phyloP scores from a whole-genome alignment of 2,888 invertebrate species.

The Taphrorychus bicolor region DNA sequence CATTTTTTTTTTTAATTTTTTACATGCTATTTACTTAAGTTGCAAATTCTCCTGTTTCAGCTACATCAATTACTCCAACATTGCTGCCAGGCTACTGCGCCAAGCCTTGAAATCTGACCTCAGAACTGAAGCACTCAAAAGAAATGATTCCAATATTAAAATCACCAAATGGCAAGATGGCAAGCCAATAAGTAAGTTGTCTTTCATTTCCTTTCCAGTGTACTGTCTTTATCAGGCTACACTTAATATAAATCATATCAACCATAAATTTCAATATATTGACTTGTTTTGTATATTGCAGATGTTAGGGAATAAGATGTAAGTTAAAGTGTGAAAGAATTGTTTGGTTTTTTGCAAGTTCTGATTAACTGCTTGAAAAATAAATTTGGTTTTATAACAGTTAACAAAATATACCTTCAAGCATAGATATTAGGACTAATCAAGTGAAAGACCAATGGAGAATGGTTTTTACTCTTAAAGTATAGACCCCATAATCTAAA shows the following conservation, averaged over 20 bases:
- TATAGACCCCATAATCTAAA: no score
- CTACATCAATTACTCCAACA: constrained; percentile 95
- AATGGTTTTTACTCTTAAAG: no score
- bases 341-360: constrained; percentile 20
- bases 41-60: constrained; percentile 62
- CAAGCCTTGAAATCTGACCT: constrained; percentile 80
- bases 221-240: no score
- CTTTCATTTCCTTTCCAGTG: background rate
- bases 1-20: no score
- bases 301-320: constrained; percentile 46
- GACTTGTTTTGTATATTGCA: constrained; percentile 38
- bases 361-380: constrained; percentile 2
- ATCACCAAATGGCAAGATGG: constrained; percentile 92
- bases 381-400: no score
- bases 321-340: constrained; percentile 4
- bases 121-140: constrained; percentile 75
- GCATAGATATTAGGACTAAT: no score
- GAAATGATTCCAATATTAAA: constrained; percentile 78
- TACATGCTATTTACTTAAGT: no score
- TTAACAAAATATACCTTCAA: no score
- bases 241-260: no score
- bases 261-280: no score
- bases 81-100: constrained; percentile 86
- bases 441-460: no score
- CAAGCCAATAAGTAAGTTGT: constrained; percentile 80